These are phyloP conservation scores for Elysia crispata DNA, from an alignment of 2,888 invertebrate species.

Conservation along the genomic window DNA sequence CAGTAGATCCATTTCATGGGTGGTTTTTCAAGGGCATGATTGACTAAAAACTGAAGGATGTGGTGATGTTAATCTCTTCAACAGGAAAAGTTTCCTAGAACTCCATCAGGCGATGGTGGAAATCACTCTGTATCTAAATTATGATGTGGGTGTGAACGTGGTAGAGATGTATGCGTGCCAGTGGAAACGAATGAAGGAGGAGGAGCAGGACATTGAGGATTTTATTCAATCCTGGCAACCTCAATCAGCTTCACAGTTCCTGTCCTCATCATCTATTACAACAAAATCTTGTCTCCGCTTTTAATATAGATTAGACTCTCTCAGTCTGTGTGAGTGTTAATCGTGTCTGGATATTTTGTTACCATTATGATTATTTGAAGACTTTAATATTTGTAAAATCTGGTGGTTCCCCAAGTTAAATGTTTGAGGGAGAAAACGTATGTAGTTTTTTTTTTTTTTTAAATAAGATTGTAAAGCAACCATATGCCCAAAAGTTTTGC, in stretches of 20 bases:
- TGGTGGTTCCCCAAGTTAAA: too few relatives aligned
- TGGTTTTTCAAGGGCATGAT: conserved; percentile 30
- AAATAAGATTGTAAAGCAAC: too few relatives aligned
- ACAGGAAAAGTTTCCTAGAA: not conserved
- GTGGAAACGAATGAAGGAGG: not conserved
- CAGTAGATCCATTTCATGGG: conserved; percentile 31
- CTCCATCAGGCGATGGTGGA: not conserved
- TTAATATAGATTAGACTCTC: too few relatives aligned
- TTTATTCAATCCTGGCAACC: not conserved
- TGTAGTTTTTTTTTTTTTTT: too few relatives aligned
- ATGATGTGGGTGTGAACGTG: not conserved
- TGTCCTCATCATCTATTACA: not conserved
- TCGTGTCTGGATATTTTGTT: too few relatives aligned
- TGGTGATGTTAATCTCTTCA: not conserved
- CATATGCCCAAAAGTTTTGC: too few relatives aligned
- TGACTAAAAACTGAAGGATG: not conserved
- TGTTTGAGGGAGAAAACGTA: too few relatives aligned
- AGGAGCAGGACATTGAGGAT: not conserved
- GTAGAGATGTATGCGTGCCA: conserved; percentile 43
- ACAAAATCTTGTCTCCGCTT: too few relatives aligned
- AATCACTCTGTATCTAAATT: not conserved
- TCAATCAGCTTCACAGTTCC: not conserved
- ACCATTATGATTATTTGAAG: too few relatives aligned
- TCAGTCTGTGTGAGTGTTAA: too few relatives aligned
- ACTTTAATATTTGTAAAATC: too few relatives aligned